Conservation (phyloP, 2,113 vertebrate species). For the Pollachius pollachius region DNA sequence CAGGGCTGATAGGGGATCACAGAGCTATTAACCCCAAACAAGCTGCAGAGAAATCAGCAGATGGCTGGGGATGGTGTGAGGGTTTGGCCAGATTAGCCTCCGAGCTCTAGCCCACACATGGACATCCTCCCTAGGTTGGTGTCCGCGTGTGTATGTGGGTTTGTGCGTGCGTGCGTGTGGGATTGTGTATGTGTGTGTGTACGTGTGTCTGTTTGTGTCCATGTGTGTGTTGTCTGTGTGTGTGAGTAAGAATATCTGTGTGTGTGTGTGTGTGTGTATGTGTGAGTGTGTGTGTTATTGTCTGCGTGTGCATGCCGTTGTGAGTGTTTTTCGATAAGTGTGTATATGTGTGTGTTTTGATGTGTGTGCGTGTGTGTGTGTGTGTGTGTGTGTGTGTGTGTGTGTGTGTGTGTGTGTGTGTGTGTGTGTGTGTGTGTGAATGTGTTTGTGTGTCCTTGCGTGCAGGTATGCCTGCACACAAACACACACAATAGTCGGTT, state of each 20-base stretch:
- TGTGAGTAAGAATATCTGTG: no score
- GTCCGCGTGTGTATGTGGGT: neutral
- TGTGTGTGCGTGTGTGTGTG: no score
- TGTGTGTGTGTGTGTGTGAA: no score
- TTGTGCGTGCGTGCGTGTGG: neutral
- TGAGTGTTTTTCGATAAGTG: neutral
- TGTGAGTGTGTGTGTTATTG: neutral
- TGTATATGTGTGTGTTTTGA: neutral
- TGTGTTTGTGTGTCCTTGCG: no score
- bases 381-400: no score
- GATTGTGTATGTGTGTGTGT: neutral
- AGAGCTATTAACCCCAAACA: conserved; percentile 73
- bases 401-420: no score
- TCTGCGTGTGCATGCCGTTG: neutral
- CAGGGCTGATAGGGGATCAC: conserved; percentile 70
- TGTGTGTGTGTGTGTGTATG: no score
- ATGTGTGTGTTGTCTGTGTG: no score
- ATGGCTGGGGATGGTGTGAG: conserved; percentile 63
- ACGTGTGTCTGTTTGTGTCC: conserved; percentile 6
- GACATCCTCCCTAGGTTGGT: conserved; percentile 9
- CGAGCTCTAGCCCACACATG: conserved; percentile 29
- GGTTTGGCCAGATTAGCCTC: conserved; percentile 53
- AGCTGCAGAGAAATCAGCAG: conserved; percentile 71
- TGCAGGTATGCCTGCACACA: no score
- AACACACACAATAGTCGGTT: no score